Evolutionary conservation across 2,797 vertebrate species (phyloP), one percentile per base, ranked within the genome.

Genomic region (Tokudaia tokunoshimensis): DNA sequence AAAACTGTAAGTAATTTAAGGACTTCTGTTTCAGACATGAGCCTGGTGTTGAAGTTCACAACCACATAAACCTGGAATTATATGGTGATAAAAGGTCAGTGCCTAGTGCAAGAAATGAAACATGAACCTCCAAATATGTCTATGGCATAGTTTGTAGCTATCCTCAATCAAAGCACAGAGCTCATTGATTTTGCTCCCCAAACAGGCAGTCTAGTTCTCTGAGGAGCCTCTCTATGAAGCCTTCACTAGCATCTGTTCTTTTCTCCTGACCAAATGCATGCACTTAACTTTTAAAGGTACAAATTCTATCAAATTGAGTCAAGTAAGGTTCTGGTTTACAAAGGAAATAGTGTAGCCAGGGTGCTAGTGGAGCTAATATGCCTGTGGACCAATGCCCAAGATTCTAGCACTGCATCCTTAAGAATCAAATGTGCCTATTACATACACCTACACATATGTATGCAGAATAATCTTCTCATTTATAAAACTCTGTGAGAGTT

Each of bases 1-100:
- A 96, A 96, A 96, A 96, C 89, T 72, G 95, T 86, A 98, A 97
- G 91, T 95, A 98, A 97, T 92, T 97, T 94, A 94, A 98, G 80
- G 84, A 95, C 89, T 98, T 97, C 94, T 95, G 96, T 97, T 96
- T 97, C 96, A 97, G 83, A 97, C 89, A 94, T 82, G 91, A 97
- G 96, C 92, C 89, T 96, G 93, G 97, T 95, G 94, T 94, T 94
- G 86, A 97, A 97, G 86, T 78, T 96, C 92, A 95, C 95, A 92
- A 89, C 44, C 80, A 72, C 89, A 98, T 98, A 98, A 98, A 96
- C 94, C 91, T 98, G 95, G 96, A 98, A 97, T 97, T 98, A 97
- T 97, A 97, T 86, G 96, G 97, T 88, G 96, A 96, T 98, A 98
- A 98, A 97, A 97, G 89, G 81, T 81, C 83, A 41, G 90, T 96